phyloP scores from a whole-genome alignment of 2,888 invertebrate genomes.

The Neocrepidodera transversa region DNA sequence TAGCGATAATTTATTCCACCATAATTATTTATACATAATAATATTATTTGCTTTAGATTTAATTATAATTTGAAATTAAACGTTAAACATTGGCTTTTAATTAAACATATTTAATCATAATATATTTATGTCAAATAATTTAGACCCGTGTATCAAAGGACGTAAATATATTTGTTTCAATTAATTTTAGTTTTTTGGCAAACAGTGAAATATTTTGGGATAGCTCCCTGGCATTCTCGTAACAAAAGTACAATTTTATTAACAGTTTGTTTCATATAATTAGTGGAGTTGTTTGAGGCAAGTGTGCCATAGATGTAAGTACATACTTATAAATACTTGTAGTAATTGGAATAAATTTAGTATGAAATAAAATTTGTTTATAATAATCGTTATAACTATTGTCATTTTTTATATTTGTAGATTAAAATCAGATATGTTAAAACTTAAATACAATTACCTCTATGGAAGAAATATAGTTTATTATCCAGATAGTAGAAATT shows the following conservation, averaged over 20 bases:
- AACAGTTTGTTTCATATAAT: conserved; percentile 3
- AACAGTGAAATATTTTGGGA: neutral
- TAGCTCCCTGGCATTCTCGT: neutral
- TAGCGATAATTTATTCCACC: no score
- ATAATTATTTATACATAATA: no score
- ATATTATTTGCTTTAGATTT: no score
- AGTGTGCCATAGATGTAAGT: no score
- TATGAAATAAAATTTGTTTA: no score
- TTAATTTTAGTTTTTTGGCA: conserved; percentile 25
- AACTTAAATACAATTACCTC: conserved; percentile 40
- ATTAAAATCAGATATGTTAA: conserved; percentile 42
- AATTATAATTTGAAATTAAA: no score
- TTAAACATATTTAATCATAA: neutral
- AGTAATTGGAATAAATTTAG: no score
- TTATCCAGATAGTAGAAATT: conserved; percentile 37
- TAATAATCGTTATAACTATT: no score
- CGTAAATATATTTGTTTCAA: neutral
- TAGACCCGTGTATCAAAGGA: neutral
- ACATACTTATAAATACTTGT: no score
- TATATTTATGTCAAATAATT: conserved; percentile 18
- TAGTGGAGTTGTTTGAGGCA: neutral
- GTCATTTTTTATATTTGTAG: no score
- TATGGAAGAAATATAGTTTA: conserved; percentile 43
- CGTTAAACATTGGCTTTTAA: neutral
- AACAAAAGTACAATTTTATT: conserved; percentile 3